phyloP scores from a whole-genome alignment of 1,140 invertebrate genomes.

The Calycopis cecrops region DNA sequence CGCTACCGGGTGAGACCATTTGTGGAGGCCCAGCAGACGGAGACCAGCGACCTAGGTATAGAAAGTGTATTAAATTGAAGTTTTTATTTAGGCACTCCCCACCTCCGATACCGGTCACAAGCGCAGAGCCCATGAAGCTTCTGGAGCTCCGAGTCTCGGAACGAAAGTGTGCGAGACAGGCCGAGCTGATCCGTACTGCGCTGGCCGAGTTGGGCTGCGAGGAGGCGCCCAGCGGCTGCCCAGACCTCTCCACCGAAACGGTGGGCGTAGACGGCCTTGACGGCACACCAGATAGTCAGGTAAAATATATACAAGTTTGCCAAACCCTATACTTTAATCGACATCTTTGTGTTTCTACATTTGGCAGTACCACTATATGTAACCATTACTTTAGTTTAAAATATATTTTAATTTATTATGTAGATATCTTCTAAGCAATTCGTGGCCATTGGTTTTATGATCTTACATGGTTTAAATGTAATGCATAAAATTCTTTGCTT shows the following conservation, averaged over 20 bases:
- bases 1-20: too few species aligned
- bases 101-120: slow-evolving; percentile 52
- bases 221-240: slow-evolving; percentile 89
- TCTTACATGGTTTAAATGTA: too few species aligned
- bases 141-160: slow-evolving; percentile 83
- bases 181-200: slow-evolving; percentile 88
- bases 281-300: slow-evolving; percentile 66
- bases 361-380: too few species aligned
- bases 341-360: too few species aligned
- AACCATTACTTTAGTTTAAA: too few species aligned
- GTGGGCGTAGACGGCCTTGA: slow-evolving; percentile 61
- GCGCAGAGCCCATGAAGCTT: slow-evolving; percentile 57
- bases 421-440: too few species aligned
- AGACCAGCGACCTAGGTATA: too few species aligned
- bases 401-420: too few species aligned
- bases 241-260: slow-evolving; percentile 74
- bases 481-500: too few species aligned
- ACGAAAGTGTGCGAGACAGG: slow-evolving; percentile 85
- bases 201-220: slow-evolving; percentile 90
- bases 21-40: too few species aligned
- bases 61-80: background rate
- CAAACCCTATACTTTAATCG: too few species aligned
- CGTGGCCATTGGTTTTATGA: too few species aligned
- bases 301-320: slow-evolving; percentile 19
- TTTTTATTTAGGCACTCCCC: slow-evolving; percentile 55